Base-by-base conservation (phyloP, 1,140 invertebrate genomes). In the Drosophila ananassae region DNA sequence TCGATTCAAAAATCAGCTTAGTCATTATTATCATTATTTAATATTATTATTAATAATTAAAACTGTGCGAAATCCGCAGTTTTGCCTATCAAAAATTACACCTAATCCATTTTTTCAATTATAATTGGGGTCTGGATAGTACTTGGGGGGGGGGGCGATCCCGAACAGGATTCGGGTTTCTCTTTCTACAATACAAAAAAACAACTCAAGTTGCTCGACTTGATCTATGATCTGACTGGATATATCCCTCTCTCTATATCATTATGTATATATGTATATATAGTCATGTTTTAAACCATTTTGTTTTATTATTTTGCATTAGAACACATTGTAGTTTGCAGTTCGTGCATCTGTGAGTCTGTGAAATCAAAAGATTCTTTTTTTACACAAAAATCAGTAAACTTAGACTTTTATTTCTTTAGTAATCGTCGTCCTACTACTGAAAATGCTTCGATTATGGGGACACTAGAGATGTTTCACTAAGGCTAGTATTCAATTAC, bases 261-360 rank as follows among this genome's bases (percentile, higher is more conserved):
- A 2, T 13, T 60, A 7, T 41, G 6, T 44, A 13, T 44, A 21
- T 24, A 13, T 55, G 17, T 32, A 47, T 53, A 39, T 78, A 67
- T 61, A 87, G 81, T 81, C 82, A 80, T 67, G 51, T 77, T 87
- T 87, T 56, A 87, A 85, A 77, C 82, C 82, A 71, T 74, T 61
- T 68, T 77, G 73, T 62, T 72, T 47, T 41, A 57, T 57, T 50
- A 8, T 56, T 22, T 60, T 44, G 12, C 13, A 32, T 71, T 46
- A 85, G 81, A 85, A 85, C 81, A 85, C 81, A 85, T 85, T 60
- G 77, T 81, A 87, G 82, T 81, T 87, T 77, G 73, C 77, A 85
- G 78, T 85, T 63, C 62, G 55, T 62, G 32, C 56, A 59, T n/a
- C n/a, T 62, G 60, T 71, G 51, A 57, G 10, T 44, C 44, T 56